These are phyloP conservation scores for Stegophylla sp. DNA, from an alignment of 2,888 invertebrate species.

Conservation along the genomic window DNA sequence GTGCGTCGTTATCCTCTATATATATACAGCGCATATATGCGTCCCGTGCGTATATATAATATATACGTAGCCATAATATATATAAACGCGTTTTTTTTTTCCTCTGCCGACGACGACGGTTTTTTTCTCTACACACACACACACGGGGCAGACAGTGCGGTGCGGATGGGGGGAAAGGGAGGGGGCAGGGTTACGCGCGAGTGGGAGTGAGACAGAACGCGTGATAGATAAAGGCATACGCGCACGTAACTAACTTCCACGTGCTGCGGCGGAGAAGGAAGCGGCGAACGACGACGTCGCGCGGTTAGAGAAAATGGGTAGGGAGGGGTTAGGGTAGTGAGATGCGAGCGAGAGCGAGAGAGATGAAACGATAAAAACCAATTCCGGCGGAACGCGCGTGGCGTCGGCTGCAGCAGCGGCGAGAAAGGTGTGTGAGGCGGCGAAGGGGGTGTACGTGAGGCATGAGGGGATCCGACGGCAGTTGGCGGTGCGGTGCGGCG, in stretches of 20 bases:
- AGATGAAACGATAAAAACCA: neutral
- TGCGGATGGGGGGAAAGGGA: neutral
- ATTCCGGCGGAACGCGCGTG: slow-evolving; percentile 28
- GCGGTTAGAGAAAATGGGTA: neutral
- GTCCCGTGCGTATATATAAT: neutral
- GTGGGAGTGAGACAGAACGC: slow-evolving; percentile 6
- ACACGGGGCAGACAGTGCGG: neutral
- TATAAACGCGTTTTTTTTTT: slow-evolving; percentile 21
- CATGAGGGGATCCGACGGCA: neutral
- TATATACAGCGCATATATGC: neutral
- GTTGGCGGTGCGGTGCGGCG: slow-evolving; percentile 12
- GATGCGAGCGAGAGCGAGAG: neutral
- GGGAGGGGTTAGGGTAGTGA: too few species aligned
- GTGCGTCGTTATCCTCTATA: slow-evolving; percentile 44
- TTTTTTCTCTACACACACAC: slow-evolving; percentile 8
- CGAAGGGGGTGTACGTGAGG: neutral
- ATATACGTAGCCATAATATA: neutral
- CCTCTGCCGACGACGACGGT: neutral
- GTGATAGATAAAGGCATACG: neutral
- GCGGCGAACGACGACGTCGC: slow-evolving; percentile 7
- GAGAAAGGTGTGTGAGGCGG: slow-evolving; percentile 3
- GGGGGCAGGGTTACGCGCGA: neutral
- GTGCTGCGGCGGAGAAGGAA: slow-evolving; percentile 2
- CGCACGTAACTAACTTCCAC: neutral
- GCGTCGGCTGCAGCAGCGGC: neutral